phyloP scores from a whole-genome alignment of 2,888 invertebrate species.

The Tribolium freemani region DNA sequence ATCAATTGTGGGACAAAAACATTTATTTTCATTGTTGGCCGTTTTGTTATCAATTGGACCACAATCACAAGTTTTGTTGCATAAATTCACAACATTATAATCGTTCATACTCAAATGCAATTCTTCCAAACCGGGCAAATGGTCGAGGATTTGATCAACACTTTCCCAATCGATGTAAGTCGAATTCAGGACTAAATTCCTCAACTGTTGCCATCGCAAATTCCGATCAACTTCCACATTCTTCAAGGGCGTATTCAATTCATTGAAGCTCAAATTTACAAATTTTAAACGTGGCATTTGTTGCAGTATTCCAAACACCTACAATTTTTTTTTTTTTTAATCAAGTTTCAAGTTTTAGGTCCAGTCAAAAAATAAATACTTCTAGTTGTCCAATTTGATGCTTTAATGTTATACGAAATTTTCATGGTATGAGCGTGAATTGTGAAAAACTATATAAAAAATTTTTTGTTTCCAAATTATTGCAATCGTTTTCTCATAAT shows the following conservation, averaged over 20 bases:
- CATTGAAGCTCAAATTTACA: slow-evolving; percentile 93
- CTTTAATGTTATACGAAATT: too few species aligned
- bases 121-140: slow-evolving; percentile 87
- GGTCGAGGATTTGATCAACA: slow-evolving; percentile 81
- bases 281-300: slow-evolving; percentile 92
- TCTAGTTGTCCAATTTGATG: too few species aligned
- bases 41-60: slow-evolving; percentile 44
- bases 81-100: slow-evolving; percentile 82
- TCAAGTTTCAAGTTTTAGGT: neutral
- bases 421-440: too few species aligned
- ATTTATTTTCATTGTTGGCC: slow-evolving; percentile 48
- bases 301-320: slow-evolving; percentile 88
- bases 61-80: slow-evolving; percentile 63
- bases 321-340: too few species aligned
- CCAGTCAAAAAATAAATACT: too few species aligned
- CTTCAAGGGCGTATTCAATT: slow-evolving; percentile 79
- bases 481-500: too few species aligned
- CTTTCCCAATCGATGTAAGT: slow-evolving; percentile 90
- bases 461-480: too few species aligned
- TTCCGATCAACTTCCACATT: slow-evolving; percentile 61
- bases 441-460: too few species aligned
- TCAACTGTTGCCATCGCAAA: slow-evolving; percentile 74
- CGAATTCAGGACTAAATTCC: slow-evolving; percentile 88
- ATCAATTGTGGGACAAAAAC: slow-evolving; percentile 55
- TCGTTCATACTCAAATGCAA: slow-evolving; percentile 93